Base-by-base conservation (phyloP, 2,888 invertebrate genomes). In the Anoncus sp. region DNA sequence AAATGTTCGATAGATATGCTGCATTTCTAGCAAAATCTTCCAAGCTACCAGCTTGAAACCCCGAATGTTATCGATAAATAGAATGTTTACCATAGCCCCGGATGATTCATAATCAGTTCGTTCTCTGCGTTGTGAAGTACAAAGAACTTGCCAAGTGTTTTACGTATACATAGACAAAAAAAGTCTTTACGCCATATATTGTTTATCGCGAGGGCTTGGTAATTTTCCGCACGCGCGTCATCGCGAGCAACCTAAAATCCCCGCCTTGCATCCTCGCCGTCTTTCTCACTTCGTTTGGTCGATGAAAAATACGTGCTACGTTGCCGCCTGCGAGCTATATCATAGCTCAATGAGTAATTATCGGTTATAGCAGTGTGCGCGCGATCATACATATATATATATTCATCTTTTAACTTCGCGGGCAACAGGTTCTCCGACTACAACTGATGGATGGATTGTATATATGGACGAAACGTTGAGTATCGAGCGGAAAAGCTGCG, bases 191-290 rank as follows among this genome's bases (percentile, higher is more conserved):
- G 53, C 65, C 47, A 35, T n/a, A 35, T n/a, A 27, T 35, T 69
- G 24, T 59, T 31, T 38, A 35, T 59, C 22, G 18, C 31, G 35
- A 47, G 22, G 47, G 10, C 57, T n/a, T 35, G 18, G 59, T n/a
- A 62, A 72, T 72, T 63, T 72, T 51, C 60, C 43, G 71, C 71
- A 71, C 71, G 71, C 51, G 62, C 27, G 27, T 70, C 49, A 16
- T 22, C 22, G 14, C 49, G 47, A 38, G n/a, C 49, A 51, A 51
- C 65, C 5, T 49, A 10, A 22, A n/a, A 57, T 3, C 12, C 16
- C 9, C 24, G 12, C 14, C 14, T 59, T 3, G 60, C 24, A 45
- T 14, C 20, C 45, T 6, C 31, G 43, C 27, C 31, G 45, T 67
- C n/a, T 31, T 57, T 67, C n/a, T 31, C 43, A 24, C 24, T 60